phyloP scores from a whole-genome alignment of 2,888 invertebrate species.

The Lithophane ornitopus region DNA sequence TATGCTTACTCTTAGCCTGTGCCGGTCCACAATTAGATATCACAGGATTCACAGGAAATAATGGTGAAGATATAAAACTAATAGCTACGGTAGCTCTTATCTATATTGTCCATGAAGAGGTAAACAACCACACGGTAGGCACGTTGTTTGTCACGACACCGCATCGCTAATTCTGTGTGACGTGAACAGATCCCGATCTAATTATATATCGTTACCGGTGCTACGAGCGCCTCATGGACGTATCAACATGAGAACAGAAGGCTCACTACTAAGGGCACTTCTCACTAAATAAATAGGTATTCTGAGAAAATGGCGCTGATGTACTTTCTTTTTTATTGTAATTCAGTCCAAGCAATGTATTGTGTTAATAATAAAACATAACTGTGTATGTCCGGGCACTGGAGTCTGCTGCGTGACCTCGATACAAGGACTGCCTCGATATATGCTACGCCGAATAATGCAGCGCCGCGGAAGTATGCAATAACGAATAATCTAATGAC shows the following conservation, averaged over 20 bases:
- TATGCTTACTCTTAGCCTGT: too few relatives aligned
- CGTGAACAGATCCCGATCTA: constrained; percentile 6
- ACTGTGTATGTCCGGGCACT: too few relatives aligned
- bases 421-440: too few relatives aligned
- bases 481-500: too few relatives aligned
- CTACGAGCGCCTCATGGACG: background rate
- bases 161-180: background rate
- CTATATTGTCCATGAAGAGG: background rate
- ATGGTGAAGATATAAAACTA: background rate
- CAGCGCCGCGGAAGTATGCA: too few relatives aligned
- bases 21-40: background rate
- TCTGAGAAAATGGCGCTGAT: background rate
- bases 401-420: too few relatives aligned
- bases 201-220: background rate
- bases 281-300: background rate
- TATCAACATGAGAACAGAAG: background rate
- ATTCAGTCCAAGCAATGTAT: too few relatives aligned
- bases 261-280: background rate
- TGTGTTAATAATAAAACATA: background rate
- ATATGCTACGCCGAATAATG: too few relatives aligned
- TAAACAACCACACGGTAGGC: background rate
- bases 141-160: constrained; percentile 1
- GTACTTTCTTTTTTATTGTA: background rate
- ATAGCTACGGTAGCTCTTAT: constrained; percentile 5
- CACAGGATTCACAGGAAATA: background rate